These are phyloP conservation scores for Acanthosepion lycidas DNA, from an alignment of 2,888 invertebrate species.

Conservation along the genomic window DNA sequence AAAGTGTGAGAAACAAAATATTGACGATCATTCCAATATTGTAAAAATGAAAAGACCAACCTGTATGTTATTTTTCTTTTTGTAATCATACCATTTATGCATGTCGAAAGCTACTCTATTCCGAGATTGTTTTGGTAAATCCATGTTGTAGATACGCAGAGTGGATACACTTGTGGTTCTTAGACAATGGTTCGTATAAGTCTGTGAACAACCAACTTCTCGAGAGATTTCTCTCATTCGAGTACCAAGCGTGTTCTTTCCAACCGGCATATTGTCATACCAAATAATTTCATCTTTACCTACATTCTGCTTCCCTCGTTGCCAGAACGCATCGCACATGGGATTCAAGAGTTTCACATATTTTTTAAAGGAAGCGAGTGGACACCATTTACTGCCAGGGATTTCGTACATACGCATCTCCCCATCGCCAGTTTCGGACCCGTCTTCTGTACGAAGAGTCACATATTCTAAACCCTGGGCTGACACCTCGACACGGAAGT, in stretches of 20 bases:
- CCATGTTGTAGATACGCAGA: constrained; percentile 33
- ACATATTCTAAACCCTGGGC: constrained; percentile 49
- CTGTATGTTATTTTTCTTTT: background rate
- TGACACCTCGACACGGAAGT: constrained; percentile 56
- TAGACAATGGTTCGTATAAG: constrained; percentile 53
- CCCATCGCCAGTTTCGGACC: constrained; percentile 47
- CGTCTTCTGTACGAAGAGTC: constrained; percentile 49
- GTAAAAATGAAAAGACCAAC: background rate
- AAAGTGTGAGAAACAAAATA: too few species aligned
- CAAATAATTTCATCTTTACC: constrained; percentile 63
- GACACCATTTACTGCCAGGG: constrained; percentile 67
- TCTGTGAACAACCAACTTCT: constrained; percentile 47
- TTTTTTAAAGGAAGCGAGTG: constrained; percentile 64
- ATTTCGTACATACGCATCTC: constrained; percentile 52
- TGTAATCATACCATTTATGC: background rate
- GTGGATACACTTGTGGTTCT: constrained; percentile 49
- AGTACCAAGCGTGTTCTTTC: constrained; percentile 66
- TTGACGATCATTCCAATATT: too few species aligned
- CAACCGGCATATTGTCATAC: constrained; percentile 68
- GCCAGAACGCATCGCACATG: constrained; percentile 68
- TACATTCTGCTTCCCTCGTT: constrained; percentile 65
- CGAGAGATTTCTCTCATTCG: constrained; percentile 51
- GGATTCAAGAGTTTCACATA: constrained; percentile 69
- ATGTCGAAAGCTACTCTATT: background rate
- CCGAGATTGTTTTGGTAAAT: constrained; percentile 1